A percentile compares a stretch with the other conserved stretches of the same genome.
Conservation (phyloP, 2,113 vertebrate genomes). For the Synchiropus splendidus region DNA sequence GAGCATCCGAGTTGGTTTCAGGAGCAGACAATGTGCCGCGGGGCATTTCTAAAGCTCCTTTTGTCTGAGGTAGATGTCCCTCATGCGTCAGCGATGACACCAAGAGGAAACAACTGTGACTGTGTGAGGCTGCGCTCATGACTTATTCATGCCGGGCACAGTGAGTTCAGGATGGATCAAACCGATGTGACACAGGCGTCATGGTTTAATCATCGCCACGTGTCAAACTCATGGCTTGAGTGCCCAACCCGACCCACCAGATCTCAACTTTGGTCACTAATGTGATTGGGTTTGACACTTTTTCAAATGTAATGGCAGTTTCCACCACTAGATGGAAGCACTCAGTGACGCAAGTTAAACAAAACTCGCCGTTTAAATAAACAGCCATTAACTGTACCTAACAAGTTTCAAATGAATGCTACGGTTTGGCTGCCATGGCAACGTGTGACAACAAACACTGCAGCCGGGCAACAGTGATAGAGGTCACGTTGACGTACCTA, state of each 20-base stretch:
- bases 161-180: conserved; percentile 32
- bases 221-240: too few species aligned
- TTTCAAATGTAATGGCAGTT: neutral
- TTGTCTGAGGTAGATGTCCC: conserved; percentile 17
- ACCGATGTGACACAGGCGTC: conserved; percentile 8
- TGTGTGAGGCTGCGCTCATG: conserved; percentile 20
- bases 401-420: too few species aligned
- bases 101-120: conserved; percentile 25
- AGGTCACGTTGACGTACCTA: neutral
- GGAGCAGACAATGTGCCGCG: too few species aligned
- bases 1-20: too few species aligned
- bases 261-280: too few species aligned
- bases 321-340: conserved; percentile 24
- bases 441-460: too few species aligned
- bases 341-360: too few species aligned
- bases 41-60: conserved; percentile 9
- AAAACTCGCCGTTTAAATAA: conserved; percentile 5
- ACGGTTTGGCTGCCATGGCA: too few species aligned
- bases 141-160: conserved; percentile 32
- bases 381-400: too few species aligned
- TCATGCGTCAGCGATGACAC: conserved; percentile 15
- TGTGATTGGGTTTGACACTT: too few species aligned
- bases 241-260: too few species aligned
- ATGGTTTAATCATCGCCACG: too few species aligned
- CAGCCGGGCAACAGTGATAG: neutral